Conservation (phyloP, 2,888 invertebrate genomes). For the Aricia artaxerxes region DNA sequence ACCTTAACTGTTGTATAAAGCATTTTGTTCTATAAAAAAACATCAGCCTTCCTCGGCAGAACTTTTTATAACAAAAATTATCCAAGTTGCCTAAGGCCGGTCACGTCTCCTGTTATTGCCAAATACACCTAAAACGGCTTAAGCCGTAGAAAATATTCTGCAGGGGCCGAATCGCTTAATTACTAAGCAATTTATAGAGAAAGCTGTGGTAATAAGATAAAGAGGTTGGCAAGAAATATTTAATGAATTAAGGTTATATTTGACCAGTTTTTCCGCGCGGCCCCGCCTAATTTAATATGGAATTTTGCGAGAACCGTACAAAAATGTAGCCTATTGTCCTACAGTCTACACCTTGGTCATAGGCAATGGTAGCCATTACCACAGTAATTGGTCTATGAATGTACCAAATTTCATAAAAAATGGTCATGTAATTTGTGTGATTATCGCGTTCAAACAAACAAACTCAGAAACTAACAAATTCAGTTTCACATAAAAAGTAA, state of each 20-base stretch:
- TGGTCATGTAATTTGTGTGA: background rate
- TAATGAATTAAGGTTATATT: too few relatives aligned
- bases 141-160: background rate
- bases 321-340: background rate
- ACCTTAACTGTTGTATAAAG: background rate
- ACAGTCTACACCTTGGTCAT: too few relatives aligned
- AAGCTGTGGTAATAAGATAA: background rate
- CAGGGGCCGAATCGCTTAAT: background rate
- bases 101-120: constrained; percentile 23
- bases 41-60: background rate
- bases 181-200: constrained; percentile 1
- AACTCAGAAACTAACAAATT: too few relatives aligned
- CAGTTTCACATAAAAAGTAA: too few relatives aligned
- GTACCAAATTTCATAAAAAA: too few relatives aligned
- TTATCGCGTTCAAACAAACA: background rate
- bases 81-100: constrained; percentile 22
- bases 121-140: constrained; percentile 20
- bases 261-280: too few relatives aligned
- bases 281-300: too few relatives aligned
- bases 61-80: constrained; percentile 17
- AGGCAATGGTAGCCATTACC: too few relatives aligned
- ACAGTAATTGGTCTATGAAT: too few relatives aligned
- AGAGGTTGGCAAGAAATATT: background rate
- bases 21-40: background rate
- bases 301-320: background rate